Evolutionary conservation across 2,113 vertebrate species (phyloP).

Genomic region (Tychaedon coryphoeus): DNA sequence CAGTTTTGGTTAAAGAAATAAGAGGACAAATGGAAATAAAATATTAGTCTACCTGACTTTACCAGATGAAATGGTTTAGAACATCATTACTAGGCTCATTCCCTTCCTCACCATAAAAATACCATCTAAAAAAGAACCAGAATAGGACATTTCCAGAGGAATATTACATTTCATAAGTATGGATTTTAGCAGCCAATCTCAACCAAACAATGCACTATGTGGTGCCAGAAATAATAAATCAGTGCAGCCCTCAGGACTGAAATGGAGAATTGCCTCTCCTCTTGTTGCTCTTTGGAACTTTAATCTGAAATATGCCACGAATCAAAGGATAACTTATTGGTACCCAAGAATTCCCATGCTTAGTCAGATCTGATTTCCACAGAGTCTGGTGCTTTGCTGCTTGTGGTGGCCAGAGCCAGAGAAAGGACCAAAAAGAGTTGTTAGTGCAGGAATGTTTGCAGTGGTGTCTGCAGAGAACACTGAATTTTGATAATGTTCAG

Average conservation of each 20-base stretch:
- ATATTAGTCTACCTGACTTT: neutral
- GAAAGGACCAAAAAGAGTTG: neutral
- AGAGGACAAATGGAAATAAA: neutral
- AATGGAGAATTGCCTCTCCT: conserved; percentile 39
- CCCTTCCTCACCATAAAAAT: neutral
- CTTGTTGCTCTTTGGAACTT: conserved; percentile 33
- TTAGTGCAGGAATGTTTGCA: neutral
- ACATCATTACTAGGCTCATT: neutral
- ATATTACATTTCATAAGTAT: conserved; percentile 35
- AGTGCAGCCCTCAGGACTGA: neutral
- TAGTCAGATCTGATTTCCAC: conserved; percentile 45
- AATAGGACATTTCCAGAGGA: conserved; percentile 35
- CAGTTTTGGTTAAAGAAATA: neutral
- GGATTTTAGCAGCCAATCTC: conserved; percentile 46
- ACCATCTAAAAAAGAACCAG: neutral
- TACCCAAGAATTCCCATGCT: conserved; percentile 20
- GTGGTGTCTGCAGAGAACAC: neutral
- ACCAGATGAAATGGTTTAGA: conserved; percentile 24
- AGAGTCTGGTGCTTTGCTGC: neutral
- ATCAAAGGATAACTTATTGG: conserved; percentile 40
- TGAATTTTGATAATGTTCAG: neutral
- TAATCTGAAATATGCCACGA: conserved; percentile 9
- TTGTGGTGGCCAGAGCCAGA: neutral
- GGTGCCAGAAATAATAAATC: conserved; percentile 46
- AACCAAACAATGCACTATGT: conserved; percentile 3